Base-by-base conservation (phyloP, 2,888 invertebrate species). In the Rhabditoides inermis region DNA sequence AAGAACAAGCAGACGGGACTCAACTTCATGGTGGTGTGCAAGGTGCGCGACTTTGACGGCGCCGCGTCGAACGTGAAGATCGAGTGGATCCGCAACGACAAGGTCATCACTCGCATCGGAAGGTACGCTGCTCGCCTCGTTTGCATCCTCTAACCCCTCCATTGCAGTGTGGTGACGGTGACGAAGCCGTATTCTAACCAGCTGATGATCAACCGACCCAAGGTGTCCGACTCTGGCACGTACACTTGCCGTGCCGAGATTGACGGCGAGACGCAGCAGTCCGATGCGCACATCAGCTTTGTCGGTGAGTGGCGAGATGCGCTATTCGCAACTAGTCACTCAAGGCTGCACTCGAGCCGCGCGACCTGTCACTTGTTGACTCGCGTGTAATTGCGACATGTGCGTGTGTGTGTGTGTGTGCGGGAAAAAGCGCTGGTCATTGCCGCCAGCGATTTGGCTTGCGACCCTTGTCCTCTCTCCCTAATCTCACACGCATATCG, bases 151-250 rank as follows among this genome's bases (percentile, higher is more conserved):
- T 15, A 2, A 41, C 7, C 20, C 42, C 22, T 22, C n/a, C n/a
- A 15, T 36, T 63, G 46, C 55, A 67, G 67, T 32, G 56, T 60
- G 18, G 65, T 65, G 65, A 60, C 65, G 2, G 61, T 67, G 35
- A 56, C 60, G 36, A 54, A 57, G 54, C 56, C 64, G 10, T 55
- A 58, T 42, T 50, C 60, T 12, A 63, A 53, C 45, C 67, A 65
- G 52, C 39, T 68, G 40, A 58, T 68, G 60, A 62, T 65, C 35
- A 60, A 61, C 41, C 58, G 60, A 0, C 60, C 64, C 1, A 61
- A 58, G 45, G 53, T 46, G 36, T 37, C 55, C 3, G 65, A 67
- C 41, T 55, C 60, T 5, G 65, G 61, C 27, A 52, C 55, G 36
- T 67, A 65, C 49, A 49, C 56, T 22, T 67, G 67, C 49, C 55